phyloP scores from a whole-genome alignment of 2,888 invertebrate genomes.

The Plutella xylostella region DNA sequence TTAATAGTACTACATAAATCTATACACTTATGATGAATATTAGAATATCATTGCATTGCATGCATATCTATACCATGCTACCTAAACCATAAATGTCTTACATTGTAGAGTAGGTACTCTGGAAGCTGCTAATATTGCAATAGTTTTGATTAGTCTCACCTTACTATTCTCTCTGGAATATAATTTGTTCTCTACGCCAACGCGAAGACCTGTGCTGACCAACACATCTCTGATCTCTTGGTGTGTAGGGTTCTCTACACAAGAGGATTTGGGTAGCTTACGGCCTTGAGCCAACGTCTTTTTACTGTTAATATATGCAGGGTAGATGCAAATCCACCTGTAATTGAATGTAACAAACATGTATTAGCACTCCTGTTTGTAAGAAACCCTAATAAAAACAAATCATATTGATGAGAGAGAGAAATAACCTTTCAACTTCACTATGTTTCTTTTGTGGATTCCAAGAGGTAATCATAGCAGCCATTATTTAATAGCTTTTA shows the following conservation, averaged over 20 bases:
- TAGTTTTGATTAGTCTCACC: too few relatives aligned
- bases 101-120: too few relatives aligned
- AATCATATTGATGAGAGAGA: background rate
- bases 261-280: conserved; percentile 82
- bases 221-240: conserved; percentile 96
- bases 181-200: conserved; percentile 93
- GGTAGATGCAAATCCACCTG: conserved; percentile 97
- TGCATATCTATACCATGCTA: too few relatives aligned
- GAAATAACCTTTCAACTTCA: conserved; percentile 66
- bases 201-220: conserved; percentile 82
- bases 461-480: conserved; percentile 71
- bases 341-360: conserved; percentile 14
- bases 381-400: background rate
- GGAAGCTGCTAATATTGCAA: too few relatives aligned
- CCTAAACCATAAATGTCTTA: too few relatives aligned
- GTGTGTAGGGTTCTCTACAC: conserved; percentile 95
- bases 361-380: background rate
- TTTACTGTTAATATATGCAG: conserved; percentile 95
- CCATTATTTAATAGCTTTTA: conserved; percentile 48
- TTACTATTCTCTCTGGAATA: conserved; percentile 93
- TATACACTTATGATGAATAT: too few relatives aligned
- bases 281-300: conserved; percentile 92
- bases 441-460: conserved; percentile 82
- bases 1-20: too few relatives aligned
- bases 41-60: too few relatives aligned